Percentiles rank a stretch among this genome's conserved stretches.
These are phyloP conservation scores for Odontomyia ornata DNA, from an alignment of 2,888 invertebrate genomes.

Conservation along the genomic window DNA sequence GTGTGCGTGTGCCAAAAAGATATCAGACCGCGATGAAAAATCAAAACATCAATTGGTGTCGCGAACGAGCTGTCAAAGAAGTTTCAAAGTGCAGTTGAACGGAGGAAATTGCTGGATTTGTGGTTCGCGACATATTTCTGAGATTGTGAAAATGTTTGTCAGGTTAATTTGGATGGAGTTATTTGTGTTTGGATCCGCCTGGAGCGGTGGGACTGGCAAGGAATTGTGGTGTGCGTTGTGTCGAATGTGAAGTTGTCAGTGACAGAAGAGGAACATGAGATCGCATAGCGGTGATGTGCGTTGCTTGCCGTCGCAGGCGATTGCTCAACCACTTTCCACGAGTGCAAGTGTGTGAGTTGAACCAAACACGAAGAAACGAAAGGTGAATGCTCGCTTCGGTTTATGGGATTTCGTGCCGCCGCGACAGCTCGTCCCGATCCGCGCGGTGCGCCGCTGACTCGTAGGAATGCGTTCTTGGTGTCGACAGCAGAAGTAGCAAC, in stretches of 20 bases:
- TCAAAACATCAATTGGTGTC: conserved; percentile 30
- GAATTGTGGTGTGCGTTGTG: background rate
- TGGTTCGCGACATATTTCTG: background rate
- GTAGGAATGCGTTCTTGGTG: background rate
- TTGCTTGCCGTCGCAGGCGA: no score
- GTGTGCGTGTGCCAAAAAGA: background rate
- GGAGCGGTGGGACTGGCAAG: background rate
- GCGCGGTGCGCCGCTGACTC: background rate
- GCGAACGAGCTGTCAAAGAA: conserved; percentile 13
- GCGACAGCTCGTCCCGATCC: background rate
- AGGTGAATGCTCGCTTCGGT: conserved; percentile 50
- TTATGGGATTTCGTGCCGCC: conserved; percentile 43
- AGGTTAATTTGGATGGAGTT: background rate
- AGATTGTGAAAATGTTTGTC: background rate
- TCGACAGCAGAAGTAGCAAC: conserved; percentile 1
- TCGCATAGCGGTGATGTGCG: background rate
- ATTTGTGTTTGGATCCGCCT: no score
- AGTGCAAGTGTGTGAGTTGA: conserved; percentile 14
- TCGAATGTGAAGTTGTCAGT: conserved; percentile 21
- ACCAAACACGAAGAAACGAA: conserved; percentile 47
- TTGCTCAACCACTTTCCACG: background rate
- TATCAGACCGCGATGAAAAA: background rate
- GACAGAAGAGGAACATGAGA: background rate
- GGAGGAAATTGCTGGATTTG: background rate
- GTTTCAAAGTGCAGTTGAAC: background rate